These are phyloP conservation scores for Rhopalosiphum nymphaeae DNA, from an alignment of 2,888 invertebrate species.

Conservation along the genomic window DNA sequence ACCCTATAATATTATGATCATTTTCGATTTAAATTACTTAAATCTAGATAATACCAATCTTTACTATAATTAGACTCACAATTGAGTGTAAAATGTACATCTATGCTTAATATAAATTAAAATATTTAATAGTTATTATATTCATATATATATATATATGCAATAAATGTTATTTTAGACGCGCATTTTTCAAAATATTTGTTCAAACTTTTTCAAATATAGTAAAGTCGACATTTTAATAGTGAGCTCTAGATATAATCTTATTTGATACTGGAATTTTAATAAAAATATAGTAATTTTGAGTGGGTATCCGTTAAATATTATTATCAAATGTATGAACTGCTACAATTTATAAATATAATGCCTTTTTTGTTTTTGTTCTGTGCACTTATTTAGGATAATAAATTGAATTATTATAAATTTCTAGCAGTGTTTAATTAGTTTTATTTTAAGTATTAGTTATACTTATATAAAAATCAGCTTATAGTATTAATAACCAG, in stretches of 20 bases:
- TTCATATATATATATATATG: not conserved
- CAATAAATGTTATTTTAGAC: not conserved
- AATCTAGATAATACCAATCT: not conserved
- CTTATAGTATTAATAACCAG: not conserved
- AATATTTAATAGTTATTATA: not conserved
- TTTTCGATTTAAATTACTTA: not conserved
- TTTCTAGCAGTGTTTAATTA: not conserved
- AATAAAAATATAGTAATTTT: not conserved
- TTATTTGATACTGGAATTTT: not conserved
- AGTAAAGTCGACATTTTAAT: not conserved
- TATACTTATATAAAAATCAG: not conserved
- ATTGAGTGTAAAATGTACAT: not conserved
- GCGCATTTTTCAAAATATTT: not conserved
- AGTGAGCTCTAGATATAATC: not conserved
- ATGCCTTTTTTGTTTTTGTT: not conserved
- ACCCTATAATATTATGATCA: not conserved
- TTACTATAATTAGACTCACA: not conserved
- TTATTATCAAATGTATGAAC: not conserved
- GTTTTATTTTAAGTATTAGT: not conserved
- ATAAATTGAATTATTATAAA: not conserved
- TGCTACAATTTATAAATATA: not conserved
- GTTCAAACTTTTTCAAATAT: not conserved
- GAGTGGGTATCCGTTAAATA: not conserved
- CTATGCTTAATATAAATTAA: not conserved
- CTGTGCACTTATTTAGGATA: not conserved